phyloP scores from a whole-genome alignment of 1,140 invertebrate genomes.

The Drosophila malerkotliana region DNA sequence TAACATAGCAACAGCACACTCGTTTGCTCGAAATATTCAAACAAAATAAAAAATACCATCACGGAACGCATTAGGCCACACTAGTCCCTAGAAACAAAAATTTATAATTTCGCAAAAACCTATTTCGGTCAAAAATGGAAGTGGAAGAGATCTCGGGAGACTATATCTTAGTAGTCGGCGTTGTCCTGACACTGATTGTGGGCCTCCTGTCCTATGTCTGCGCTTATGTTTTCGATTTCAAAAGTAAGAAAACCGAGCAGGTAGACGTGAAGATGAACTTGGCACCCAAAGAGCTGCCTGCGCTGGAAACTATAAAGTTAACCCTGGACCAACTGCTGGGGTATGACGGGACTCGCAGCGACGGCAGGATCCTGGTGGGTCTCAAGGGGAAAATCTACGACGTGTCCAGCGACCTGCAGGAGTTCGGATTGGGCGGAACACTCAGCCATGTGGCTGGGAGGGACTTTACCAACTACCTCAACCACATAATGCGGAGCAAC shows the following conservation, averaged over 20 bases:
- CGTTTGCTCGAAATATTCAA: too few relatives aligned
- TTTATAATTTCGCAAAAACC: not conserved
- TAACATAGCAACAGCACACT: not conserved
- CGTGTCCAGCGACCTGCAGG: slow-evolving; percentile 25
- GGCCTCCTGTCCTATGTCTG: slow-evolving; percentile 9
- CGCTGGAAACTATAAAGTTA: slow-evolving; percentile 16
- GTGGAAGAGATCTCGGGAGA: slow-evolving; percentile 10
- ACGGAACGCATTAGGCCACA: not conserved
- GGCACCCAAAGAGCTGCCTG: not conserved
- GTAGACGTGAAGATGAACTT: not conserved
- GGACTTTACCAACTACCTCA: slow-evolving; percentile 49
- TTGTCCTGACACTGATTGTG: not conserved
- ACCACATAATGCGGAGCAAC: not conserved
- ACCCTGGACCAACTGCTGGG: slow-evolving; percentile 15
- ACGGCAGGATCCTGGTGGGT: slow-evolving; percentile 52
- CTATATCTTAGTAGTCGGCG: not conserved
- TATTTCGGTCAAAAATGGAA: not conserved
- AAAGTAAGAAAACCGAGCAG: not conserved
- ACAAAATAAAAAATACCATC: not conserved
- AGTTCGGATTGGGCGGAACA: slow-evolving; percentile 22
- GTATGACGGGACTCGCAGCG: slow-evolving; percentile 40
- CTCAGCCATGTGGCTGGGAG: slow-evolving; percentile 41
- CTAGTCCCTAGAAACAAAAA: not conserved
- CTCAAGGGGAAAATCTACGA: slow-evolving; percentile 56
- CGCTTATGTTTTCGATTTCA: not conserved